Conservation (phyloP, 2,888 invertebrate species). For the Folsomia manolachei region DNA sequence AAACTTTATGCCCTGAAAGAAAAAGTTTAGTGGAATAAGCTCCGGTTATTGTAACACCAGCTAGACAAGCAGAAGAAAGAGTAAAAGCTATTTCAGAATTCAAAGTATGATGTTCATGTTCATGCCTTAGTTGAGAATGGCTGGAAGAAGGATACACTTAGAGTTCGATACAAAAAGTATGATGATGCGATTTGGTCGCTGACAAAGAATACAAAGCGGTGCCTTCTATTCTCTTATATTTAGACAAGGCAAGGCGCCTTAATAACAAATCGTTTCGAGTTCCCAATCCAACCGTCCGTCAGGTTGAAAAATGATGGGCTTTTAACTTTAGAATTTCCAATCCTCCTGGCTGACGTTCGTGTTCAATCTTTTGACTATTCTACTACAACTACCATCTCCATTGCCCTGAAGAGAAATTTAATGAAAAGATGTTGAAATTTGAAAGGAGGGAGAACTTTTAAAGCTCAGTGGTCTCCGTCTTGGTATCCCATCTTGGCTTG, state of each 20-base stretch:
- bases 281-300: conserved; percentile 32
- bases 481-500: not conserved
- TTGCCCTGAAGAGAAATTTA: conserved; percentile 48
- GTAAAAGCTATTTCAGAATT: not conserved
- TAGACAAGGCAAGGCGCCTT: conserved; percentile 46
- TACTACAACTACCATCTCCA: not conserved
- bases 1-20: not conserved
- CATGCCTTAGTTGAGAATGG: not conserved
- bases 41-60: not conserved
- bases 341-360: not conserved
- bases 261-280: conserved; percentile 49
- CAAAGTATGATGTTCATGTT: not conserved
- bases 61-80: not conserved
- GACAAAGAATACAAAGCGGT: not conserved
- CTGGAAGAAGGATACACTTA: not conserved
- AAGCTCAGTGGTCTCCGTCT: conserved; percentile 1
- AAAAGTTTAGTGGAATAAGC: too few species aligned
- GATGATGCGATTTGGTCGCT: not conserved
- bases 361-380: not conserved
- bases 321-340: conserved; percentile 28
- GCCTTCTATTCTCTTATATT: conserved; percentile 35
- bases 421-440: conserved; percentile 50
- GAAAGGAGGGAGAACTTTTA: conserved; percentile 27
- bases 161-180: not conserved
- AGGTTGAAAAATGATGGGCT: conserved; percentile 50